Conservation (phyloP, 2,888 invertebrate genomes). For the Microplitis deprimator region DNA sequence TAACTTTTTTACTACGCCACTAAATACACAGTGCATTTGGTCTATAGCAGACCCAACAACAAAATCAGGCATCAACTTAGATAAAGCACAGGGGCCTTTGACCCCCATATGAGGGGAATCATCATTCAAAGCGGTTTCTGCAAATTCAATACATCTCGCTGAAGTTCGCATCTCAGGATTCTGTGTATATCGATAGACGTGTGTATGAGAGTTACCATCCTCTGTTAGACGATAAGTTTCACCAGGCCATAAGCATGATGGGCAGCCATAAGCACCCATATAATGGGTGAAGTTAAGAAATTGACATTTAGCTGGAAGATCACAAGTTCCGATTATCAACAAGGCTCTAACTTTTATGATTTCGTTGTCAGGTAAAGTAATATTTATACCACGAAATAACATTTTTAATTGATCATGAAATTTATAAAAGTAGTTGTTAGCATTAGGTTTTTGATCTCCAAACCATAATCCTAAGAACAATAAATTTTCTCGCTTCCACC, state of each 20-base stretch:
- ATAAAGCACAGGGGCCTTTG: slow-evolving; percentile 10
- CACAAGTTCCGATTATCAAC: slow-evolving; percentile 12
- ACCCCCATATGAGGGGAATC: not conserved
- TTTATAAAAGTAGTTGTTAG: slow-evolving; percentile 8
- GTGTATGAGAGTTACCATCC: not conserved
- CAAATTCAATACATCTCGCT: slow-evolving; percentile 2
- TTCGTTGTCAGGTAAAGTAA: slow-evolving; percentile 6
- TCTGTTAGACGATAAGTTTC: not conserved
- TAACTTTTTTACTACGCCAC: slow-evolving; percentile 20
- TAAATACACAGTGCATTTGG: slow-evolving; percentile 30
- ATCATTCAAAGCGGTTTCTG: not conserved
- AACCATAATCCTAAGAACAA: slow-evolving; percentile 1
- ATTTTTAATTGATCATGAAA: slow-evolving; percentile 11
- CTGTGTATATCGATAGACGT: slow-evolving; percentile 33
- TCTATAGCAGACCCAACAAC: slow-evolving; percentile 17
- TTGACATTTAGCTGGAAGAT: slow-evolving; percentile 2
- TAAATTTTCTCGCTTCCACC: slow-evolving; percentile 27
- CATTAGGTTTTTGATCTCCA: not conserved
- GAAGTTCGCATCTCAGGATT: slow-evolving; percentile 32
- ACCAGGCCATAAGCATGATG: not conserved
- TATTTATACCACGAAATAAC: not conserved
- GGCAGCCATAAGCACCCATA: slow-evolving; percentile 7
- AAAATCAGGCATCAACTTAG: slow-evolving; percentile 6
- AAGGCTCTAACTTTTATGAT: slow-evolving; percentile 14
- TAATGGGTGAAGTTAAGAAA: slow-evolving; percentile 4